A percentile compares a stretch with the other conserved stretches of the same genome.
These are phyloP conservation scores for Brachyrhaphis roseni DNA, from an alignment of 2,797 vertebrate species.

Conservation along the genomic window DNA sequence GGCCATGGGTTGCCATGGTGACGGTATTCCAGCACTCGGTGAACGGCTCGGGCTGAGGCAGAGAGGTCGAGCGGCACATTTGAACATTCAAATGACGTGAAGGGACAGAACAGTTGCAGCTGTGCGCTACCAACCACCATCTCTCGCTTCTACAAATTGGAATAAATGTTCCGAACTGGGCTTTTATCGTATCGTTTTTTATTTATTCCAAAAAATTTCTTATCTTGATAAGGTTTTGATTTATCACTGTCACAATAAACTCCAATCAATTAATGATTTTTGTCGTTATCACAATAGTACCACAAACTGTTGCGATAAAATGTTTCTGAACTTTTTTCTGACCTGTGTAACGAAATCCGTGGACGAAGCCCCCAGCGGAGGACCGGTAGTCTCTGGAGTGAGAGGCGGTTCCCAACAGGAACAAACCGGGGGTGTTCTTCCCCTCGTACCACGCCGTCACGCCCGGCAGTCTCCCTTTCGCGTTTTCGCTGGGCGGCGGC, in stretches of 20 bases:
- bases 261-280: too few species aligned
- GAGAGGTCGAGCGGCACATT: constrained; percentile 1
- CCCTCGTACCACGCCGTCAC: constrained; percentile 92
- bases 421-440: constrained; percentile 84
- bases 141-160: not conserved
- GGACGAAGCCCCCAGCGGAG: constrained; percentile 95
- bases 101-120: not conserved
- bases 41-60: constrained; percentile 86
- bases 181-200: too few species aligned
- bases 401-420: constrained; percentile 91
- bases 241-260: too few species aligned
- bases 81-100: not conserved
- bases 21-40: constrained; percentile 89
- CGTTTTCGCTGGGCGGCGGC: constrained; percentile 70
- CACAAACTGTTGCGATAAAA: too few species aligned
- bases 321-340: constrained; percentile 18
- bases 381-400: constrained; percentile 93
- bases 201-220: too few species aligned
- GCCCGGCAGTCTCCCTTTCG: constrained; percentile 87
- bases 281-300: too few species aligned
- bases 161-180: not conserved
- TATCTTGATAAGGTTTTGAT: too few species aligned
- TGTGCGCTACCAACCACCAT: not conserved
- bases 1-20: constrained; percentile 89
- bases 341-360: constrained; percentile 98